phyloP scores from a whole-genome alignment of 2,113 vertebrate genomes.

The Cairina moschata region DNA sequence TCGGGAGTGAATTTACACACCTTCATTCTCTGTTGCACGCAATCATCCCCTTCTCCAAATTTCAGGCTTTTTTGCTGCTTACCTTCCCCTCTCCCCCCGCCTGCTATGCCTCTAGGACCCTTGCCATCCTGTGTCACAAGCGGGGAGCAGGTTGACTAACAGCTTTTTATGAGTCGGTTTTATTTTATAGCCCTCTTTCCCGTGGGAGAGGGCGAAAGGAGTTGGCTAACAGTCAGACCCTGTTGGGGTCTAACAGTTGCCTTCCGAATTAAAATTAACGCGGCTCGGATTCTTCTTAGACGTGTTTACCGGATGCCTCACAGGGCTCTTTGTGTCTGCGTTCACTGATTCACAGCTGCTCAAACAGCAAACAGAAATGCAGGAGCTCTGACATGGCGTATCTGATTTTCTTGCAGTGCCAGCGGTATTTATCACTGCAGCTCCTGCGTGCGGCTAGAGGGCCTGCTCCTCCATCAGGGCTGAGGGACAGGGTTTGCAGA shows the following conservation, averaged over 20 bases:
- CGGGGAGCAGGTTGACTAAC: constrained; percentile 29
- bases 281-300: constrained; percentile 14
- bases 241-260: background rate
- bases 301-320: background rate
- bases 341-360: constrained; percentile 31
- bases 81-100: background rate
- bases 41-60: background rate
- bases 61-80: background rate
- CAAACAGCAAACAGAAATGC: background rate
- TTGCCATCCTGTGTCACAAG: background rate
- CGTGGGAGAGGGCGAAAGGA: constrained; percentile 41
- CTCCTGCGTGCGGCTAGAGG: background rate
- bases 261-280: constrained; percentile 37
- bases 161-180: constrained; percentile 42
- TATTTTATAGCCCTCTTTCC: constrained; percentile 38
- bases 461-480: constrained; percentile 3
- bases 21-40: background rate
- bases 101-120: background rate
- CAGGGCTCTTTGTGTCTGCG: constrained; percentile 32
- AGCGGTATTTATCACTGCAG: constrained; percentile 13
- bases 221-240: constrained; percentile 30
- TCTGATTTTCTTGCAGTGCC: constrained; percentile 26
- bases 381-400: background rate
- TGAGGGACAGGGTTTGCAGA: background rate
- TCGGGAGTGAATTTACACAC: background rate